These are phyloP conservation scores for Hippocampus guttulatus DNA, from an alignment of 2,113 vertebrate genomes.

Conservation along the genomic window DNA sequence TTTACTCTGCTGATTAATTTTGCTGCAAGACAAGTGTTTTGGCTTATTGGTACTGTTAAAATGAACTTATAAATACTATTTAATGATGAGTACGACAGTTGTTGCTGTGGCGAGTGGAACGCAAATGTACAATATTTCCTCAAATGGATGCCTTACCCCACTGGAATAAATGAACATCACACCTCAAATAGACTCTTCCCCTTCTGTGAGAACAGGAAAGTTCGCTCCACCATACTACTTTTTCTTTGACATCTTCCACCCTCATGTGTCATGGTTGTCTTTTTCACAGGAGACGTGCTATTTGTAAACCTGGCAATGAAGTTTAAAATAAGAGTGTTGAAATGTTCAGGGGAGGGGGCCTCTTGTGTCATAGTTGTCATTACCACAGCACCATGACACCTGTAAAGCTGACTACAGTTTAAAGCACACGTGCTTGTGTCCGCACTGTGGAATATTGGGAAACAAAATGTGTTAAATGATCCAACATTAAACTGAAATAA, in stretches of 20 bases:
- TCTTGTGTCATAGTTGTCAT: too few species aligned
- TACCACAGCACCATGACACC: not conserved
- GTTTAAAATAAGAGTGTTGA: too few species aligned
- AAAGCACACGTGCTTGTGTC: not conserved
- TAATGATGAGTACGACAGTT: not conserved
- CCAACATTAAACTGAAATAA: not conserved
- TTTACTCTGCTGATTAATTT: conserved; percentile 44
- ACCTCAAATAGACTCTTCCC: not conserved
- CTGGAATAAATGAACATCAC: not conserved
- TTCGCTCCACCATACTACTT: too few species aligned
- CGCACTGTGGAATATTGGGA: not conserved
- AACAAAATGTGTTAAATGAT: not conserved
- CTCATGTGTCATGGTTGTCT: too few species aligned
- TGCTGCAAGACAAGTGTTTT: conserved; percentile 50
- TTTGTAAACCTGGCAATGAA: too few species aligned
- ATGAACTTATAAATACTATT: conserved; percentile 41
- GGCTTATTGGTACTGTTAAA: conserved; percentile 41
- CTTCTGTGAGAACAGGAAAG: not conserved
- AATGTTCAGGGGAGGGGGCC: too few species aligned
- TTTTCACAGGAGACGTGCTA: too few species aligned
- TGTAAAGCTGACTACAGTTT: not conserved
- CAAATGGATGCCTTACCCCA: not conserved
- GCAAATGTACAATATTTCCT: not conserved
- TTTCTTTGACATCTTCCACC: too few species aligned
- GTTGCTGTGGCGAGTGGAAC: not conserved